Evolutionary conservation across 2,113 vertebrate species (phyloP).

Genomic region (Elgaria multicarinata): DNA sequence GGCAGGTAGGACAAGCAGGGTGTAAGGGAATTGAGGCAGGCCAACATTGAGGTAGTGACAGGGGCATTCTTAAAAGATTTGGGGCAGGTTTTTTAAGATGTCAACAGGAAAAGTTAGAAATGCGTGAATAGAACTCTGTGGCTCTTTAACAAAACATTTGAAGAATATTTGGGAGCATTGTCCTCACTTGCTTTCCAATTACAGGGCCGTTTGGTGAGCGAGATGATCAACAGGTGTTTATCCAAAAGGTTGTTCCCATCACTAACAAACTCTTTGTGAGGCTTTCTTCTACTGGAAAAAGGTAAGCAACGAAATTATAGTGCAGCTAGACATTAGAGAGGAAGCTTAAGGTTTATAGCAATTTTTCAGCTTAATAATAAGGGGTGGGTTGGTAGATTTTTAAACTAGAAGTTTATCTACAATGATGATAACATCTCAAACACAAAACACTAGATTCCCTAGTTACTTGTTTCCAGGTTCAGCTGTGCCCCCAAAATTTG

Average conservation of each 20-base stretch:
- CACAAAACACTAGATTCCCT: background rate
- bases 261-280: slow-evolving; percentile 96
- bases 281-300: slow-evolving; percentile 95
- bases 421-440: background rate
- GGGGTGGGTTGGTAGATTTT: background rate
- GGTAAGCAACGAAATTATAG: slow-evolving; percentile 74
- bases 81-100: background rate
- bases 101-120: background rate
- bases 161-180: background rate
- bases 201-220: slow-evolving; percentile 96
- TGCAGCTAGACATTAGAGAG: background rate
- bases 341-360: background rate
- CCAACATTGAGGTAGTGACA: background rate
- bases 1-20: background rate
- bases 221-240: slow-evolving; percentile 98
- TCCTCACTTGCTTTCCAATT: slow-evolving; percentile 6
- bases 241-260: slow-evolving; percentile 98
- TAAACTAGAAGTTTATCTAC: background rate
- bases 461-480: background rate
- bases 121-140: background rate
- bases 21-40: background rate
- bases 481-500: background rate
- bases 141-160: background rate
- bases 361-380: background rate
- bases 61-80: background rate